These are phyloP conservation scores for Dynastes tityus DNA, from an alignment of 2,888 invertebrate species.

Conservation along the genomic window DNA sequence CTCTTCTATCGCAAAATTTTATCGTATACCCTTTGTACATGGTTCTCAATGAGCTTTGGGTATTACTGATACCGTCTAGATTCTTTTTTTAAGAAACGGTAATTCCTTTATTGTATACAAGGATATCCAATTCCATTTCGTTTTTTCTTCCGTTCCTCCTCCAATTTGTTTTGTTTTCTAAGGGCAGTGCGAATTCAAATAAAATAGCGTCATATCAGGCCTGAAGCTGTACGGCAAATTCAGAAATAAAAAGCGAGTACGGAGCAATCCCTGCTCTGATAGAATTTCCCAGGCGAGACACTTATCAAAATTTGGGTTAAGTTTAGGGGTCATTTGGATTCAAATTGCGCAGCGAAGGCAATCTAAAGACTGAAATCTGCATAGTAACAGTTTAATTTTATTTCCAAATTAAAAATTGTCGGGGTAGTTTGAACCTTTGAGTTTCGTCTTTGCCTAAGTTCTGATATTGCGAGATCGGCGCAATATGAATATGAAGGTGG, in stretches of 20 bases:
- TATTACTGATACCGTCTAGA: neutral
- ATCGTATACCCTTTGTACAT: too few species aligned
- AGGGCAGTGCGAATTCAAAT: conserved; percentile 2
- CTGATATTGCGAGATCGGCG: neutral
- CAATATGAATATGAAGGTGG: conserved; percentile 7
- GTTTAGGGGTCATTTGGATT: conserved; percentile 49
- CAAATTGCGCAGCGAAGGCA: conserved; percentile 43
- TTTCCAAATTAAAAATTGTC: conserved; percentile 46
- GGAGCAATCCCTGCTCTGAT: conserved; percentile 32
- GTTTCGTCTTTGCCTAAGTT: conserved; percentile 2
- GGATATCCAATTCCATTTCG: conserved; percentile 10
- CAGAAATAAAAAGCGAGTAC: conserved; percentile 16
- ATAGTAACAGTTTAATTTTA: conserved; percentile 43
- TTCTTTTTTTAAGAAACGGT: neutral
- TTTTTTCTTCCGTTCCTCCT: neutral
- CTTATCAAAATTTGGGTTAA: conserved; percentile 49
- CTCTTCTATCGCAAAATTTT: too few species aligned
- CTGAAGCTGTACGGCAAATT: conserved; percentile 13
- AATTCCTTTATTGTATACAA: conserved; percentile 9
- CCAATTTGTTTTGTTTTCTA: conserved; percentile 20
- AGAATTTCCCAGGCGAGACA: conserved; percentile 45
- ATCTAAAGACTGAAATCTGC: conserved; percentile 44
- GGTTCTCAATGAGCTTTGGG: neutral
- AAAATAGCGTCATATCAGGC: conserved; percentile 5
- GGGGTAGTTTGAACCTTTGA: conserved; percentile 9